Evolutionary conservation across 1,140 invertebrate genomes (phyloP), one percentile per base, ranked within the genome.

Genomic region (Drosophila kikkawai): DNA sequence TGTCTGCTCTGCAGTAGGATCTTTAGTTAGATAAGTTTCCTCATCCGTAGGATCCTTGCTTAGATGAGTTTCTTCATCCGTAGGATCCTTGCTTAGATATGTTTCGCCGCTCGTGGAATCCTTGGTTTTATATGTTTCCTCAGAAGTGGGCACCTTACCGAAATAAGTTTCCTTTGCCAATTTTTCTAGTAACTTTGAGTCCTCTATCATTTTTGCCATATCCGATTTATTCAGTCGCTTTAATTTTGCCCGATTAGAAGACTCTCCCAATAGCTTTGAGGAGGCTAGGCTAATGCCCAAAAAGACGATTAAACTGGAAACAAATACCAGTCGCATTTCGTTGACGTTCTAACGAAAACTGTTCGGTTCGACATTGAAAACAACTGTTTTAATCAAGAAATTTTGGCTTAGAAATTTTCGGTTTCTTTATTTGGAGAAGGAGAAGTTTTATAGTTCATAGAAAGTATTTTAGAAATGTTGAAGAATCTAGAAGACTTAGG

Each of bases 281-380:
- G 39, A 19, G 12, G 26, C 51, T 9, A 41, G 26, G 22, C 39
- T 17, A 34, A 55, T 12, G 7, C 26, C 42, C 13, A 63, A 79
- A 15, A 36, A 64, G 12, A 32, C 17, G 22, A 87, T 8, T 9
- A 87, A 8, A 37, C 22, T 44, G 19, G 67, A 8, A 19, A 75
- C 15, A 48, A 37, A 39, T n/a, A 75, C 12, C 2, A 32, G 47
- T 22, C 83, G 75, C 82, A 87, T 87, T 65, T 44, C 66, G 7
- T 39, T 36, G 17, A 64, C 60, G 71, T 34, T 75, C 47, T 2
- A 56, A 63, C 15, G 9, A 58, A 76, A 36, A 87, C 82, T 86
- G 65, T 26, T 55, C 4, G 13, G 5, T 3, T 26, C 26, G 9
- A 19, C 34, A 29, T 51, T 37, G 7, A 9, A 45, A 53, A 37